These are phyloP conservation scores for Caenorhabditis wallacei DNA, from an alignment of 2,888 invertebrate species.

Conservation along the genomic window DNA sequence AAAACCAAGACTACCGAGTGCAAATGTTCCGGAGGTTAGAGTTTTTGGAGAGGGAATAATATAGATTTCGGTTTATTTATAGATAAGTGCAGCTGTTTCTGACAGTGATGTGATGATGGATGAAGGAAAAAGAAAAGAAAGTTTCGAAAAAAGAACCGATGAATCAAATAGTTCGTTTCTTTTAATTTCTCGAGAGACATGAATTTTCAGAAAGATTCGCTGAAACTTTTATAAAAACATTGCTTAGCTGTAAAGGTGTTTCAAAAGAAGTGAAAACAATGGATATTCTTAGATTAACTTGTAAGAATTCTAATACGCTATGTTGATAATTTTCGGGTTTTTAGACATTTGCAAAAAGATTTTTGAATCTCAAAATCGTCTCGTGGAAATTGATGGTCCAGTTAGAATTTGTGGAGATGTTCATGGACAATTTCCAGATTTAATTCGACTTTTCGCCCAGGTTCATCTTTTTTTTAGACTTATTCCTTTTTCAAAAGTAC, in stretches of 20 bases:
- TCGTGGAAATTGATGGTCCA: constrained; percentile 70
- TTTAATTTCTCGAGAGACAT: too few species aligned
- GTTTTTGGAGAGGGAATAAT: not conserved
- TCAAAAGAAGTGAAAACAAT: constrained; percentile 33
- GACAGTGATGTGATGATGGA: constrained; percentile 24
- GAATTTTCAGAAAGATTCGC: constrained; percentile 37
- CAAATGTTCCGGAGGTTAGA: constrained; percentile 11
- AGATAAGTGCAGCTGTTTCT: constrained; percentile 15
- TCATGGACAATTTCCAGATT: constrained; percentile 72
- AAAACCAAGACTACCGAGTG: not conserved
- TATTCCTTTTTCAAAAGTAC: too few species aligned
- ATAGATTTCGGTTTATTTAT: too few species aligned
- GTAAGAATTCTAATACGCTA: constrained; percentile 11
- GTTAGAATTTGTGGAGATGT: constrained; percentile 71
- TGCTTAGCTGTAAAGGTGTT: constrained; percentile 52
- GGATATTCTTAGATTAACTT: constrained; percentile 43
- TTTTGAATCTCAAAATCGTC: constrained; percentile 59
- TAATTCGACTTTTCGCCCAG: constrained; percentile 68
- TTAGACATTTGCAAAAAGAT: constrained; percentile 60
- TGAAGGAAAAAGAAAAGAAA: not conserved
- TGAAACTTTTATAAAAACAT: constrained; percentile 29
- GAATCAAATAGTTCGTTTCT: constrained; percentile 8
- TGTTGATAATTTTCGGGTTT: not conserved
- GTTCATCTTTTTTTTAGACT: constrained; percentile 28
- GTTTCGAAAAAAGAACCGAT: constrained; percentile 23